Evolutionary conservation across 2,113 vertebrate species (phyloP).

Genomic region (Coturnix japonica): DNA sequence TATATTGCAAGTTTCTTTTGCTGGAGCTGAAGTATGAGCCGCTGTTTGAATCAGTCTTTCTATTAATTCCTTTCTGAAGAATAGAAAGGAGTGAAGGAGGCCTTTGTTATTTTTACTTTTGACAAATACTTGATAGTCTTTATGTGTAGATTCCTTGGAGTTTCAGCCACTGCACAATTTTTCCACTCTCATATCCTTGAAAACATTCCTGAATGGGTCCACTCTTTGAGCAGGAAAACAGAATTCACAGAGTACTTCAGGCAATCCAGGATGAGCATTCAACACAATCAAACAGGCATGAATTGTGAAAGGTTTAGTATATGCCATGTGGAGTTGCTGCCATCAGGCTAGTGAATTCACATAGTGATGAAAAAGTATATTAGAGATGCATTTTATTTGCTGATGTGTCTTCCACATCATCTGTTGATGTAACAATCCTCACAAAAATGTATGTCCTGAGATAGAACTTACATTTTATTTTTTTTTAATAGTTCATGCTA

Average conservation of each 20-base stretch:
- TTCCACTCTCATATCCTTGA: not conserved
- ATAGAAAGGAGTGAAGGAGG: not conserved
- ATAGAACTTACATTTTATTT: not conserved
- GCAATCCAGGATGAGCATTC: not conserved
- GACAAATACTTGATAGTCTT: not conserved
- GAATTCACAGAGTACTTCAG: not conserved
- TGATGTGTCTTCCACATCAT: not conserved
- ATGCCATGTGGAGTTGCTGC: not conserved
- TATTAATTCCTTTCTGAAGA: not conserved
- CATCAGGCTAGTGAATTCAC: not conserved
- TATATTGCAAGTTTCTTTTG: not conserved
- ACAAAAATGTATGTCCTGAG: not conserved
- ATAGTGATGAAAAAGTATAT: not conserved
- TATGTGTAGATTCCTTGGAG: not conserved
- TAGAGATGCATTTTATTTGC: not conserved
- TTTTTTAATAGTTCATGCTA: not conserved
- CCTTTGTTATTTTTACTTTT: not conserved
- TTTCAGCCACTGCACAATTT: not conserved
- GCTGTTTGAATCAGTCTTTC: not conserved
- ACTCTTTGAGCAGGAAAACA: not conserved
- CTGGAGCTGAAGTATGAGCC: not conserved
- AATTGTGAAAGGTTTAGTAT: not conserved
- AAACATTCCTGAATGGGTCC: not conserved
- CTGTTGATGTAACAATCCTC: not conserved
- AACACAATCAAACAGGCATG: not conserved